Conservation (phyloP, 2,113 vertebrate species). For the Sprattus sprattus region DNA sequence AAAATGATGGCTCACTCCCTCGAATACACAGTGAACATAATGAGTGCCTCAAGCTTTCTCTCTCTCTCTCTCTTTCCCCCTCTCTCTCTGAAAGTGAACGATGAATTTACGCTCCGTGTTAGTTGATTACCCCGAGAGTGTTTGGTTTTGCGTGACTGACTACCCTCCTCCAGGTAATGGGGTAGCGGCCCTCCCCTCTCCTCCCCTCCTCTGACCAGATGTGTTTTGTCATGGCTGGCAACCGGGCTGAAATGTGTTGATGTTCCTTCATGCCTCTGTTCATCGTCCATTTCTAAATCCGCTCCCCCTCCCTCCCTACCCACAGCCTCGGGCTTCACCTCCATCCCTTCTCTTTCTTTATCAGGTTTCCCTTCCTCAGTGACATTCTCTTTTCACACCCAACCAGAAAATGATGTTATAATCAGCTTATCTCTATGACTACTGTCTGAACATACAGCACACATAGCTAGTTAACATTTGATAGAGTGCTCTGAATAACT, state of each 20-base stretch:
- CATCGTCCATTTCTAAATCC: conserved; percentile 38
- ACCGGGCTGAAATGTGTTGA: conserved; percentile 42
- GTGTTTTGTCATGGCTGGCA: conserved; percentile 43
- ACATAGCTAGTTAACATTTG: neutral
- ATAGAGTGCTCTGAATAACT: neutral
- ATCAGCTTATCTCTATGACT: neutral
- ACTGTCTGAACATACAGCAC: neutral
- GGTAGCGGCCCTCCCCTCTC: neutral
- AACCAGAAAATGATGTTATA: neutral
- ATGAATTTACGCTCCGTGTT: neutral
- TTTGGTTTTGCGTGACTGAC: conserved; percentile 16
- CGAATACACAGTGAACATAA: neutral
- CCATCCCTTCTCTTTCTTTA: neutral
- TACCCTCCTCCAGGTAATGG: neutral
- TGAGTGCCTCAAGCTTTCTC: neutral
- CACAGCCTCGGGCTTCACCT: neutral
- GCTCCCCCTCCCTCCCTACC: neutral
- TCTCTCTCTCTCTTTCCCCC: neutral
- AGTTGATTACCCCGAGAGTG: conserved; percentile 9
- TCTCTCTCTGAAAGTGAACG: neutral
- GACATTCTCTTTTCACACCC: neutral
- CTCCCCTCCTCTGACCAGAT: neutral
- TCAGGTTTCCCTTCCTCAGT: neutral
- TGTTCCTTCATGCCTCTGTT: conserved; percentile 37
- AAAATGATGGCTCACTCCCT: conserved; percentile 14